phyloP scores from a whole-genome alignment of 2,797 vertebrate genomes.

The Melanotaenia pygmaea region DNA sequence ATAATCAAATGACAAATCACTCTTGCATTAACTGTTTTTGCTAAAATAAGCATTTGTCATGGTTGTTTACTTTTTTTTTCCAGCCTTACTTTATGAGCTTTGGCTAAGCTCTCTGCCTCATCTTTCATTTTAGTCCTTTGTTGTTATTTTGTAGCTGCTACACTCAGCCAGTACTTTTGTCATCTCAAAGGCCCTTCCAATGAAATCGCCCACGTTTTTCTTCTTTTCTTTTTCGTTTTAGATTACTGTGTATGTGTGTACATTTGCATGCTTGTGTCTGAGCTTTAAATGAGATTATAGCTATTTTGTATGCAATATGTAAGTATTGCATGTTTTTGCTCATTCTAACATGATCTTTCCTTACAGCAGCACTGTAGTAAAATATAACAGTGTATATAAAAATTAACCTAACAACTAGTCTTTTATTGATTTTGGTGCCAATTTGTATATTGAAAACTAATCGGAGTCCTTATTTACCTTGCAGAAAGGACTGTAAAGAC shows the following conservation, averaged over 20 bases:
- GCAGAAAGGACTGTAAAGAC: neutral
- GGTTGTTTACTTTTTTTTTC: slow-evolving; percentile 1
- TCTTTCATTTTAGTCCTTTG: neutral
- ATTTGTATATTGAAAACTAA: neutral
- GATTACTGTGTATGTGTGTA: neutral
- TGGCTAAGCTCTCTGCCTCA: slow-evolving; percentile 14
- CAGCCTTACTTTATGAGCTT: slow-evolving; percentile 2
- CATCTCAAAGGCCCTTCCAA: neutral
- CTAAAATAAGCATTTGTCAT: neutral
- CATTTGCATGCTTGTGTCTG: neutral
- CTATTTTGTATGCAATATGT: neutral
- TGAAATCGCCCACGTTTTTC: neutral
- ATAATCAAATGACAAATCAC: slow-evolving; percentile 16
- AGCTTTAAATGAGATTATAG: neutral
- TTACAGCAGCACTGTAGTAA: neutral
- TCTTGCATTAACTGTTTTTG: neutral
- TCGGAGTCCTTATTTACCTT: neutral
- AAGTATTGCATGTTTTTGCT: neutral
- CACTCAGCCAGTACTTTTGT: neutral
- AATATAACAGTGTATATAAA: neutral
- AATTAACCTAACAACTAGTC: neutral
- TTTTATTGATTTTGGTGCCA: neutral
- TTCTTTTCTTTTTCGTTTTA: neutral
- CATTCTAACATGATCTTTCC: neutral
- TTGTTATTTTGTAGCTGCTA: neutral